Conservation (phyloP, 2,797 vertebrate species). For the Vultur gryphus region DNA sequence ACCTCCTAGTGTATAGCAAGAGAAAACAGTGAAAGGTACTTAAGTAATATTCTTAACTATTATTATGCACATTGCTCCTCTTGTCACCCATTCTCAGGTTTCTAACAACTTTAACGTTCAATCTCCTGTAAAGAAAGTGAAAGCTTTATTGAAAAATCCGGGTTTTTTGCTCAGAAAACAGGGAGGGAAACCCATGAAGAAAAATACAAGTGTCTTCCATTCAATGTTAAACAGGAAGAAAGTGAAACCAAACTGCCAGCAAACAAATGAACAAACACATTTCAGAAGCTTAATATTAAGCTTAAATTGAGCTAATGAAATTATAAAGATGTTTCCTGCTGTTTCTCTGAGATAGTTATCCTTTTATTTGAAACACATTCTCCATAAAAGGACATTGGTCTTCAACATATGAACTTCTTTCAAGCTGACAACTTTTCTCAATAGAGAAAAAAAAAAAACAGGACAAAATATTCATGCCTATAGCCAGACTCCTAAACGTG, state of each 20-base stretch:
- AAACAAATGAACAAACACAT: constrained; percentile 5
- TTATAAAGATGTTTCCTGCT: background rate
- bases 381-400: constrained; percentile 16
- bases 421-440: constrained; percentile 4
- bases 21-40: background rate
- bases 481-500: background rate
- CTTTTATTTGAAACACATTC: constrained; percentile 46
- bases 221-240: background rate
- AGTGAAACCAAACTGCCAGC: background rate
- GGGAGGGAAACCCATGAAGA: background rate
- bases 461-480: background rate
- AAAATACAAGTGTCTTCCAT: background rate
- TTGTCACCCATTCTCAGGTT: background rate
- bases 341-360: constrained; percentile 13
- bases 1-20: background rate
- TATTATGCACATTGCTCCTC: background rate
- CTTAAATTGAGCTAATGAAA: constrained; percentile 52
- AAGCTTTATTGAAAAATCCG: background rate
- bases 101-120: background rate
- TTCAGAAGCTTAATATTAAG: constrained; percentile 33
- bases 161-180: background rate
- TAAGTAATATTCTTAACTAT: background rate
- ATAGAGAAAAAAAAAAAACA: background rate
- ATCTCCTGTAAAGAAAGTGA: background rate
- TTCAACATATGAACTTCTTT: constrained; percentile 18